phyloP scores from a whole-genome alignment of 1,140 invertebrate genomes.

The Bombus impatiens region DNA sequence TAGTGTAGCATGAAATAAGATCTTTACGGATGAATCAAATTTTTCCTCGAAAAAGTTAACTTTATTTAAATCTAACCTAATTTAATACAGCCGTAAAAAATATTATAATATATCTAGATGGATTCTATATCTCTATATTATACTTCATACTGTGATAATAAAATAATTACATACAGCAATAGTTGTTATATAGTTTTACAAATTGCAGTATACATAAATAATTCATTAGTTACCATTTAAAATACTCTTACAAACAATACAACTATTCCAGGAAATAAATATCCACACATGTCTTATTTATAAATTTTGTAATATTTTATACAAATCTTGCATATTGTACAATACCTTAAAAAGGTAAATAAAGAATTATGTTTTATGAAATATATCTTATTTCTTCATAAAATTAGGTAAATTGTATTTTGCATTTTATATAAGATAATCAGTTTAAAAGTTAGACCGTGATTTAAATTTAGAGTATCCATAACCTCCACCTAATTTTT shows the following conservation, averaged over 20 bases:
- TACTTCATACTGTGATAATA: no score
- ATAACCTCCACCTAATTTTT: conserved; percentile 89
- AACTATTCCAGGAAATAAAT: background rate
- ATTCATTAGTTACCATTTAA: no score
- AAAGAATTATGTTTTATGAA: no score
- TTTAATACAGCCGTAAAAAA: background rate
- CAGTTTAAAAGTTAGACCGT: background rate
- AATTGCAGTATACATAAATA: no score
- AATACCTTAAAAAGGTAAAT: background rate
- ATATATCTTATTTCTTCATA: background rate
- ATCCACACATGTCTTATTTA: background rate
- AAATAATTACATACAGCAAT: no score
- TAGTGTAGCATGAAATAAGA: background rate
- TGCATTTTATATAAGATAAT: background rate
- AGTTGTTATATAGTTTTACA: no score
- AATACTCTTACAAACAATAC: no score
- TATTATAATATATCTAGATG: background rate
- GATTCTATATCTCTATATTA: no score
- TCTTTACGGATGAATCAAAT: background rate
- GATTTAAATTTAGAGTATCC: conserved; percentile 83
- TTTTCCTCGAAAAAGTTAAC: background rate
- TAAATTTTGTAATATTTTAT: background rate
- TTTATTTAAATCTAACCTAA: background rate
- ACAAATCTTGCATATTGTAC: background rate
- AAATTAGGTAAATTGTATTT: background rate